Base-by-base conservation (phyloP, 2,888 invertebrate genomes). In the Hirtodrosophila confusa region DNA sequence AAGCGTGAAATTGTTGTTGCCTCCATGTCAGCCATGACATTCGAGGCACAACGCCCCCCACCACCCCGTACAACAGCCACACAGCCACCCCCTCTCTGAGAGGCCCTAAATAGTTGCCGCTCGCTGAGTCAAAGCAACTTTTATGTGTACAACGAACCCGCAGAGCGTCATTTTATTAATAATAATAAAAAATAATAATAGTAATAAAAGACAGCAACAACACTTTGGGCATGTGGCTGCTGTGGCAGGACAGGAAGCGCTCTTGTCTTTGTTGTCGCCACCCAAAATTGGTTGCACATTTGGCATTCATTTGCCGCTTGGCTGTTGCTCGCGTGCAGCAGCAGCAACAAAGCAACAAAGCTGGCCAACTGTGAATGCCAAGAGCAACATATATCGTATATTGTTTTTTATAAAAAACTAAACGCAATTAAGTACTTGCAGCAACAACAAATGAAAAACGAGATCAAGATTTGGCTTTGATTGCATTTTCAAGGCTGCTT, bases 401-500 rank as follows among this genome's bases (percentile, higher is more conserved):
- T 17, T n/a, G n/a, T n/a, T 23, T 58, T 41, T 45, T 56, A 56
- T 51, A 62, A 49, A 61, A 9, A 4, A 54, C 31, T 69, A 69
- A 84, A 85, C 74, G 86, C 79, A 79, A 79, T 79, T 87, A 79
- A 71, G 54, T 56, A 75, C 75, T 36, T 41, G 43, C 51, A 75
- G 69, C 78, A 55, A 9, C 49, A 53, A 31, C 37, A 56, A 35
- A 11, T 36, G 29, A 40, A 23, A 72, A 72, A 77, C 67, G 83
- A 88, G 88, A 85, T 88, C 82, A 85, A 88, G 83, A 87, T 88
- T 84, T 84, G 84, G 67, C 85, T 74, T 74, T 78, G 70, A 80
- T 70, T 75, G 87, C 88, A 76, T 74, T 87, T 85, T 88, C 88
- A 83, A 85, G 85, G 86, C 75, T 85, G 68, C 75, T 78, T 62